Evolutionary conservation across 2,797 vertebrate species (phyloP).

Genomic region (Vultur gryphus): DNA sequence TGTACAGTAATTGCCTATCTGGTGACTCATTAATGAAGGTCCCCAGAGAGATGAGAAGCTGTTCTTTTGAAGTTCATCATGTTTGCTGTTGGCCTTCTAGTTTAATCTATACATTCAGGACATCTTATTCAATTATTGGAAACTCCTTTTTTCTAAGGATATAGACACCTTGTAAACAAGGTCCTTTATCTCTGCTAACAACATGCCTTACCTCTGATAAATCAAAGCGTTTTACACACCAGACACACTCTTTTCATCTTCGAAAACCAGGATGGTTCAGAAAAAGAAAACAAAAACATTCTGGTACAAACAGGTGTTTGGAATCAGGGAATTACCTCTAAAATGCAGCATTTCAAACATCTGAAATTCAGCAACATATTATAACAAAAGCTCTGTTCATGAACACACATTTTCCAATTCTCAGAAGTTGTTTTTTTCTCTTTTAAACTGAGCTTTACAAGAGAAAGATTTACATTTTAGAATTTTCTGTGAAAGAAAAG

Average conservation of each 20-base stretch:
- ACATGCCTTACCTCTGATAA: constrained; percentile 1
- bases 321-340: not conserved
- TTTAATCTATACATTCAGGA: constrained; percentile 74
- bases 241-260: constrained; percentile 24
- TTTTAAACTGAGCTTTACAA: not conserved
- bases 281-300: constrained; percentile 10
- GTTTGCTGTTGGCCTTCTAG: constrained; percentile 73
- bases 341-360: not conserved
- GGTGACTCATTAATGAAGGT: constrained; percentile 77
- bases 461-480: not conserved
- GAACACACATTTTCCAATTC: not conserved
- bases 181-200: constrained; percentile 40
- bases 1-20: constrained; percentile 79
- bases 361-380: not conserved
- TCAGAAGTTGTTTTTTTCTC: not conserved
- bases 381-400: not conserved
- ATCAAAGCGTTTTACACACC: constrained; percentile 37
- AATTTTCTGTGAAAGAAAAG: not conserved
- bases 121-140: constrained; percentile 71
- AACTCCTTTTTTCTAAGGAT: constrained; percentile 58
- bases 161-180: constrained; percentile 57
- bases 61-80: constrained; percentile 75
- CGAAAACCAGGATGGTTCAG: not conserved
- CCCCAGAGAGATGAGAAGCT: constrained; percentile 70
- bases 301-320: not conserved